Evolutionary conservation across 2,888 invertebrate species (phyloP), one percentile per base, ranked within the genome.

Genomic region (Macrophya alboannulata): DNA sequence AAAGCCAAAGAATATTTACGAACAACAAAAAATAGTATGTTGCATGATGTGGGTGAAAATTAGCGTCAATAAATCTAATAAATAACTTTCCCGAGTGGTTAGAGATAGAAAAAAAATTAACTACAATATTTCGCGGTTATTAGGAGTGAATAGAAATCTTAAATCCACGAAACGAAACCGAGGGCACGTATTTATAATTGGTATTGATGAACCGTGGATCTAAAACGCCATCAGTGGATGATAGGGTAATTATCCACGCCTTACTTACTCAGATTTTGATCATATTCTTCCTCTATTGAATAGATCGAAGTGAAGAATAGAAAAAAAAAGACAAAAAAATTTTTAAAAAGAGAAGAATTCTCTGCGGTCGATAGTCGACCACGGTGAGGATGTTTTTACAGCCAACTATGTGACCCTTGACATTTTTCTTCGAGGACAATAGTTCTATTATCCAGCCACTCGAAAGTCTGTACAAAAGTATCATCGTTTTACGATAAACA

Each of bases 361-460:
- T 81, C 37, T 37, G 17, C 79, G 59, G 21, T 81, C 51, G 55
- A 79, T 59, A 59, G 59, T 62, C 40, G 9, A 40, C 43, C 79
- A 59, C 59, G 59, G 3, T 40, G 25, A 62, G 25, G 43, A 81
- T 81, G 81, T 81, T 81, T 81, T 81, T 81, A 81, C 62, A 25
- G 8, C 40, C 21, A 62, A 62, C 43, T 81, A 81, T 62, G 81
- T 62, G 59, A 81, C 81, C 81, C 81, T n/a, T 81, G 81, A 81
- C 59, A 81, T 51, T 62, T 81, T 62, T 62, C 59, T 43, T 81
- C 77, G 31, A 31, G 31, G 10, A 77, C 37, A 77, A 77, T 77
- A 77, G 77, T 51, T 55, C 51, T n/a, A 17, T 77, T n/a, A 6
- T 77, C 55, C 8, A 31, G 21, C 55, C n/a, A 9, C 17, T 17